Percentiles rank a stretch among this genome's conserved stretches.
These are phyloP conservation scores for Hydrozoanthus gracilis DNA, from an alignment of 92 coral and sea anemone species.

Conservation along the genomic window DNA sequence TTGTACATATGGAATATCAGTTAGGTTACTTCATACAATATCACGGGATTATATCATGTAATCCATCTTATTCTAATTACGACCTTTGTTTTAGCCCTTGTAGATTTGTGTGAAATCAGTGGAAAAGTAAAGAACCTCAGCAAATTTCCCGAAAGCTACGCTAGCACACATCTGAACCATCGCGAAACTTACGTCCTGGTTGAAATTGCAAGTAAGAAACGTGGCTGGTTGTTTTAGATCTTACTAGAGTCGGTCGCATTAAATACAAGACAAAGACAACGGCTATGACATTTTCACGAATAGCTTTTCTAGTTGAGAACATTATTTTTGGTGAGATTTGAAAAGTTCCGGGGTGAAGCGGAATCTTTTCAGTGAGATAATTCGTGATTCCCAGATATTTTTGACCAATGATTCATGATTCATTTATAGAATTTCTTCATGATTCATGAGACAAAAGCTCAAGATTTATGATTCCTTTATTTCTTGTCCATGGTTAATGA, in stretches of 20 bases:
- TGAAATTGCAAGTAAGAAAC: conserved; percentile 48
- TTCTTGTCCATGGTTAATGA: too few species aligned
- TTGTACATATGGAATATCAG: not conserved
- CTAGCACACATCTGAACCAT: conserved; percentile 48
- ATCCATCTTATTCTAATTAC: not conserved
- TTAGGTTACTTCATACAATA: too few species aligned
- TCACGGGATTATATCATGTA: too few species aligned
- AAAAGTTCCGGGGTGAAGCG: too few species aligned
- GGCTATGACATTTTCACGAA: not conserved
- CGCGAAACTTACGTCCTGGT: conserved; percentile 54
- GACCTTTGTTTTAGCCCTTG: conserved; percentile 32
- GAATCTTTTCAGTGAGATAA: too few species aligned
- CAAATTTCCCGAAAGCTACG: conserved; percentile 44
- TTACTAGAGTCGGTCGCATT: not conserved
- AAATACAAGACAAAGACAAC: not conserved
- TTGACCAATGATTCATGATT: too few species aligned
- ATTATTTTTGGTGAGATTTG: too few species aligned
- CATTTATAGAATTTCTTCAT: too few species aligned
- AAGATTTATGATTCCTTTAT: too few species aligned
- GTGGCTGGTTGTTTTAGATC: not conserved
- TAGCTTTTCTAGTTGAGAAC: too few species aligned
- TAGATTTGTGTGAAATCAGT: conserved; percentile 52
- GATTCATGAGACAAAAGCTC: too few species aligned
- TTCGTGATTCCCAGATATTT: too few species aligned
- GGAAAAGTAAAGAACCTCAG: conserved; percentile 50